These are phyloP conservation scores for Drosophila elegans DNA, from an alignment of 1,140 invertebrate species.

Conservation along the genomic window DNA sequence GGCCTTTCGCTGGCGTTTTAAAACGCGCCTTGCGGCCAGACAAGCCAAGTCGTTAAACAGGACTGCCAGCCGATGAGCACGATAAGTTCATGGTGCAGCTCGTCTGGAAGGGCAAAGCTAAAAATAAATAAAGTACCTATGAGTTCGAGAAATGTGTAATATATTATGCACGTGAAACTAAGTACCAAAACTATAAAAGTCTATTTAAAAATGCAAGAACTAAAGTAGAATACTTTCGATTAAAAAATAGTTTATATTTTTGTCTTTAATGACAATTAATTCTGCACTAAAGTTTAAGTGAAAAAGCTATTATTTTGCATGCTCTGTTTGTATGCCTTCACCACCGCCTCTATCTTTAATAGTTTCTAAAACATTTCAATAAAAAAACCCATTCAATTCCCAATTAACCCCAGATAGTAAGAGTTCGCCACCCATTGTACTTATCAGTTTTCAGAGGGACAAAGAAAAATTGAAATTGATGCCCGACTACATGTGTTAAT, in stretches of 20 bases:
- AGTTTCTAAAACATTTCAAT: slow-evolving; percentile 38
- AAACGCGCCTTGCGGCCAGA: slow-evolving; percentile 39
- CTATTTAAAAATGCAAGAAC: too few relatives aligned
- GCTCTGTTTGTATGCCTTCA: slow-evolving; percentile 12
- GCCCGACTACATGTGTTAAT: slow-evolving; percentile 60
- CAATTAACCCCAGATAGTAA: slow-evolving; percentile 31
- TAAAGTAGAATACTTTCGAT: too few relatives aligned
- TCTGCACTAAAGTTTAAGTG: too few relatives aligned
- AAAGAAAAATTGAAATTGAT: slow-evolving; percentile 58
- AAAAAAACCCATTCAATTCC: slow-evolving; percentile 18
- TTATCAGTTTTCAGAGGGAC: slow-evolving; percentile 43
- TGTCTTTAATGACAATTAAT: too few relatives aligned
- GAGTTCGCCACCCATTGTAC: slow-evolving; percentile 20
- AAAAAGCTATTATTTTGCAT: neutral
- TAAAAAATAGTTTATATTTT: too few relatives aligned
- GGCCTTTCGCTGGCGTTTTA: slow-evolving; percentile 25
- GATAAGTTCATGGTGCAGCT: slow-evolving; percentile 11
- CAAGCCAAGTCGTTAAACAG: slow-evolving; percentile 12
- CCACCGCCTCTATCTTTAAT: slow-evolving; percentile 3
- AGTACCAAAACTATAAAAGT: too few relatives aligned
- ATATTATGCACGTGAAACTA: too few relatives aligned
- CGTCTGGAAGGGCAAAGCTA: slow-evolving; percentile 8
- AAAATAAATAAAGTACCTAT: slow-evolving; percentile 4
- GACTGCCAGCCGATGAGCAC: slow-evolving; percentile 3
- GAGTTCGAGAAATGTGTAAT: too few relatives aligned